phyloP scores from a whole-genome alignment of 2,797 vertebrate species.

The Acipenser oxyrinchus region DNA sequence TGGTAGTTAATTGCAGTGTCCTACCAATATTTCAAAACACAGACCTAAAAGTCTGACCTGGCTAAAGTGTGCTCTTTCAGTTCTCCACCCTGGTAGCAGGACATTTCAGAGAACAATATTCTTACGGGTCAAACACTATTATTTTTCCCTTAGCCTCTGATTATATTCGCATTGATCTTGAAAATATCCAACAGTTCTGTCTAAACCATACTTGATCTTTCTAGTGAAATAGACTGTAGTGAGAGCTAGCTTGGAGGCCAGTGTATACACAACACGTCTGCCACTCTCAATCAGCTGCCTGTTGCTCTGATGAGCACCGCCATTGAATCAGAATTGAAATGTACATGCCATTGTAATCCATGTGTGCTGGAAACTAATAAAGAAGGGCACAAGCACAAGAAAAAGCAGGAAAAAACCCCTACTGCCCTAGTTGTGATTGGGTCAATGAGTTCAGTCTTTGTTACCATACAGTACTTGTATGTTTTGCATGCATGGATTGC shows the following conservation, averaged over 20 bases:
- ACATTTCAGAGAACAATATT: no score
- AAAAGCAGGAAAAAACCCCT: background rate
- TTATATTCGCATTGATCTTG: background rate
- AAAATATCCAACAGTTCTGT: background rate
- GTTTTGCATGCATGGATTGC: no score
- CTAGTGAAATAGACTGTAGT: background rate
- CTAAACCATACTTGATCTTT: background rate
- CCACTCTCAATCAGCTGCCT: conserved; percentile 2
- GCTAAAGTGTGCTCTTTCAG: no score
- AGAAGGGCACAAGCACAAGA: background rate
- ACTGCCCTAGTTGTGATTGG: no score
- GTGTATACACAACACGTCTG: background rate
- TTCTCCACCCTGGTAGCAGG: no score
- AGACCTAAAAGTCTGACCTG: no score
- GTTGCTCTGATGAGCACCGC: background rate
- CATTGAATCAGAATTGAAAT: background rate
- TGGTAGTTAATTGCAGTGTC: no score
- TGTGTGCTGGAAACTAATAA: conserved; percentile 8
- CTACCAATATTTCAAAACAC: no score
- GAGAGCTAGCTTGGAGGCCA: background rate
- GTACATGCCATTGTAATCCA: background rate
- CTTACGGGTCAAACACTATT: no score
- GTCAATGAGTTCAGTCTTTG: no score
- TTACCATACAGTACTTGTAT: no score
- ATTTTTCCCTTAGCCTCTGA: background rate